Evolutionary conservation across 1,140 invertebrate species (phyloP), one percentile per base, ranked within the genome.

Genomic region (Sminthurides bifidus): DNA sequence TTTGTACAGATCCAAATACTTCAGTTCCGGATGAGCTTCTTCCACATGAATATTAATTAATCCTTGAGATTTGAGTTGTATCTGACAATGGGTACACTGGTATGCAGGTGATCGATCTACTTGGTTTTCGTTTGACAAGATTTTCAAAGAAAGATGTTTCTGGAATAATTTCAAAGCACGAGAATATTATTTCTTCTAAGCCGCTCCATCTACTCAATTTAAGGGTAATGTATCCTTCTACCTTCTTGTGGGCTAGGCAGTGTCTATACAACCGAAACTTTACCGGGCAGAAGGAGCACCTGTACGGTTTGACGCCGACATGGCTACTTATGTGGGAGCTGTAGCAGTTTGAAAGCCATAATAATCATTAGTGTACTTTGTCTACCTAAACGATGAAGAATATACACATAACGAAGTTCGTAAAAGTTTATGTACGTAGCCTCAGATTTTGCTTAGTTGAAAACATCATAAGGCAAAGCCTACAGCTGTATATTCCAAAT

Each of bases 271-370:
- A 14, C 43, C 37, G 45, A 23, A 54, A 54, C 21, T 5, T 17
- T 15, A 43, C 41, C 3, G 15, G 21, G 26, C 52, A 54, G 43
- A 48, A 54, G 8, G 23, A 12, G 24, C 52, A 54, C 21, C 31
- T 40, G 52, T 49, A 54, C 6, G 52, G 52, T 31, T 54, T 54
- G 23, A 46, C 52, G 3, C 52, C 52, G 8, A 54, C 37, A 29
- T 54, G 52, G 35, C 29, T 29, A 24, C 30, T 54, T 15, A 54
- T 19, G 21, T 54, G 52, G 8, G 27, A 31, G 35, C 46, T 49
- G 44, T 8, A 33, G 29, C 6, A 41, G 35, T n/a, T n/a, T n/a
- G n/a, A n/a, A n/a, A n/a, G n/a, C n/a, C n/a, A n/a, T n/a, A n/a
- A n/a, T n/a, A n/a, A n/a, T n/a, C n/a, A n/a, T n/a, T n/a, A n/a